Evolutionary conservation across 2,888 invertebrate genomes (phyloP).

Genomic region (Isotomurus palustris): DNA sequence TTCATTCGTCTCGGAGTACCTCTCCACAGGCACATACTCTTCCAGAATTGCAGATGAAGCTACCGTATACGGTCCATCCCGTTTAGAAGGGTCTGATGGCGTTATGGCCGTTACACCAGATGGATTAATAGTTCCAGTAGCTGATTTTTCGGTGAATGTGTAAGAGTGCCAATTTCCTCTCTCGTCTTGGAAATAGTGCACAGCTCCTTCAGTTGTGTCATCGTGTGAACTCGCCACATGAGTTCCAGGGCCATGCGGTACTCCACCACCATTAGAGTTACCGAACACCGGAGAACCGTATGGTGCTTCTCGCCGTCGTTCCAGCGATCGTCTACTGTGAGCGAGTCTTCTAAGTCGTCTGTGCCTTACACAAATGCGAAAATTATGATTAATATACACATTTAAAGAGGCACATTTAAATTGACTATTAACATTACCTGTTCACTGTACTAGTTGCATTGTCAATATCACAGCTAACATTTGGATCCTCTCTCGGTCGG

Average conservation of each 20-base stretch:
- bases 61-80: background rate
- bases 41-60: background rate
- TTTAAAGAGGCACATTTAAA: background rate
- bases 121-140: slow-evolving; percentile 18
- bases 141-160: slow-evolving; percentile 61
- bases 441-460: slow-evolving; percentile 27
- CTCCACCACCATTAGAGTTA: slow-evolving; percentile 47
- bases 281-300: slow-evolving; percentile 42
- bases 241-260: slow-evolving; percentile 50
- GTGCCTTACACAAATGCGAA: slow-evolving; percentile 32
- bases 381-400: slow-evolving; percentile 16
- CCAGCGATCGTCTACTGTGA: slow-evolving; percentile 41
- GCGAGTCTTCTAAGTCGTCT: slow-evolving; percentile 44
- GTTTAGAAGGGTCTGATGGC: background rate
- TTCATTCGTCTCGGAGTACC: slow-evolving; percentile 4
- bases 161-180: slow-evolving; percentile 81
- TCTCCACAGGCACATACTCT: background rate
- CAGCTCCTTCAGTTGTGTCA: slow-evolving; percentile 75
- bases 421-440: background rate
- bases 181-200: slow-evolving; percentile 81
- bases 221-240: slow-evolving; percentile 76
- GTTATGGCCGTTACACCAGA: slow-evolving; percentile 12
- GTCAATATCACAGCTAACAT: slow-evolving; percentile 40
- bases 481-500: slow-evolving; percentile 37
- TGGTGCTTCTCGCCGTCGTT: slow-evolving; percentile 42